phyloP scores from a whole-genome alignment of 2,113 vertebrate genomes.

The Plecotus auritus region DNA sequence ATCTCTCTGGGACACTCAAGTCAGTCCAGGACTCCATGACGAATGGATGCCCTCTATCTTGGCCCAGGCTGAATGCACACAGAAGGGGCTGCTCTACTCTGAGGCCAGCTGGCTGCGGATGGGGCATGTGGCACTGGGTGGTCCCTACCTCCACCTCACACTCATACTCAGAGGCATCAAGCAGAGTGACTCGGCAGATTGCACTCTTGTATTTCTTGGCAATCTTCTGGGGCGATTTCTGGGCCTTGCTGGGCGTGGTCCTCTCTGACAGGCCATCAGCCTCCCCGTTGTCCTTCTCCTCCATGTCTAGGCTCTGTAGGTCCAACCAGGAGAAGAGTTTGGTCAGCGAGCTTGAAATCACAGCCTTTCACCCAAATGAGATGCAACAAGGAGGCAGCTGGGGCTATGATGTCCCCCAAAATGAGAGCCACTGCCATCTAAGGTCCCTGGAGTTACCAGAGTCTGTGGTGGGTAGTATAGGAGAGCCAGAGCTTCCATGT shows the following conservation, averaged over 20 bases:
- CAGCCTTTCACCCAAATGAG: not conserved
- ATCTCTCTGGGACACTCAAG: not conserved
- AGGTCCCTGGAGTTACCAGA: too few species aligned
- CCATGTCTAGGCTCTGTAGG: slow-evolving; percentile 82
- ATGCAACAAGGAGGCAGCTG: not conserved
- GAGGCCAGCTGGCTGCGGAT: not conserved
- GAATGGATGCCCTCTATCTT: not conserved
- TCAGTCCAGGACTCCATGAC: not conserved
- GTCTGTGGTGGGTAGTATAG: not conserved
- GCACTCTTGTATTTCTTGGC: slow-evolving; percentile 91
- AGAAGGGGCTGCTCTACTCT: not conserved
- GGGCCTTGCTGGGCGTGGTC: slow-evolving; percentile 92
- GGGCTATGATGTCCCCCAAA: not conserved
- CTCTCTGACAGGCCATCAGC: slow-evolving; percentile 90
- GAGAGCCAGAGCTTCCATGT: not conserved
- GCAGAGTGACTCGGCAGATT: slow-evolving; percentile 92
- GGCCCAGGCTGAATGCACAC: not conserved
- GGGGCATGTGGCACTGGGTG: not conserved
- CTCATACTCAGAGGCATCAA: slow-evolving; percentile 91
- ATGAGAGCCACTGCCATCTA: not conserved
- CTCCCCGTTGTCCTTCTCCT: slow-evolving; percentile 84
- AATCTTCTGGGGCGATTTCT: slow-evolving; percentile 94
- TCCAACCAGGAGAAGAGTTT: not conserved
- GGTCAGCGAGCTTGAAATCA: not conserved
- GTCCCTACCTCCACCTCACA: slow-evolving; percentile 92